Evolutionary conservation across 2,888 invertebrate species (phyloP), one percentile per base, ranked within the genome.

Genomic region (Acrocera orbiculus): DNA sequence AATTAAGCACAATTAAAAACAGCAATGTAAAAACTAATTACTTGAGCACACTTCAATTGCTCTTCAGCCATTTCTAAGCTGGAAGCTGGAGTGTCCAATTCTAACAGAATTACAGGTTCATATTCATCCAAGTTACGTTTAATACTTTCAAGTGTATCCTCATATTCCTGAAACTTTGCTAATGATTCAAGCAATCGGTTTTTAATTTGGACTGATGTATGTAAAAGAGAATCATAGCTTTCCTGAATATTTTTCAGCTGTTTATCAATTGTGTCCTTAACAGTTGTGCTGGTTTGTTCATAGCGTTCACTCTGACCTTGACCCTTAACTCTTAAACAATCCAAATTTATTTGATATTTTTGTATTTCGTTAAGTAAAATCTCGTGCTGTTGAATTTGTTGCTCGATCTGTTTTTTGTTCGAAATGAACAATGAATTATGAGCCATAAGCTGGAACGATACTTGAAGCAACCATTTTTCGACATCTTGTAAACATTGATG

Each of bases 401-500:
- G 81, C 47, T 82, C 73, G 0, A 90, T 90, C 56, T 93, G 89
- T 46, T 87, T 82, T 36, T 86, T 72, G 49, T 85, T 89, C 5
- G 82, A 79, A 39, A 92, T 90, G 52, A 89, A 89, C 14, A 92
- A 64, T 0, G 90, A 87, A 55, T 93, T 93, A 52, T 92, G 90
- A 0, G 89, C 85, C 90, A 93, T 92, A 1, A 93, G 66, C 51
- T 87, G 85, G 72, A 92, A 90, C 2, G 90, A 90, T 32, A 87
- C 82, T 60, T 92, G 90, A 16, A 93, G 59, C 29, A 93, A 62
- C 93, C 93, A 95, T 54, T 92, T 92, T 56, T 93, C 93, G 0
- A 82, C 83, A 47, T 92, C 90, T 63, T 93, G 93, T 16, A 93
- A 63, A 9, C 79, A 78, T 49, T 81, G 80, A 46, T 90, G 85